Conservation (phyloP, 2,113 vertebrate species). For the Oryzias melastigma region DNA sequence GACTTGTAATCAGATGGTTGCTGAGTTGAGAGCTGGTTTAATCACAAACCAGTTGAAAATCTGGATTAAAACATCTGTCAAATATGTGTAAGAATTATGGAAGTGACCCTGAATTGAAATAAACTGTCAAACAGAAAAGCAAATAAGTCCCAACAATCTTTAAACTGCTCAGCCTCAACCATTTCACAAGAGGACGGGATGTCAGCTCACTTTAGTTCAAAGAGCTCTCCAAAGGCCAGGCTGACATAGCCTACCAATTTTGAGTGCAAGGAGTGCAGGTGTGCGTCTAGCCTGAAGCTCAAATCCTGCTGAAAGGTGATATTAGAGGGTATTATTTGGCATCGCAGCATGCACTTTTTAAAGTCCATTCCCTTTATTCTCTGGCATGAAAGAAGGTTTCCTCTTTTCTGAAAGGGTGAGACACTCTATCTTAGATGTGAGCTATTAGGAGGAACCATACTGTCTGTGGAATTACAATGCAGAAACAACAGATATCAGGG, state of each 20-base stretch:
- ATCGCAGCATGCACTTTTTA: constrained; percentile 56
- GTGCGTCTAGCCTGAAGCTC: constrained; percentile 54
- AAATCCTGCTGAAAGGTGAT: constrained; percentile 65
- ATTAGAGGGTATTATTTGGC: constrained; percentile 63
- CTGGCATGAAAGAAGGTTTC: constrained; percentile 15
- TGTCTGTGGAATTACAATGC: too few relatives aligned
- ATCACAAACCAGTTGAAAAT: too few relatives aligned
- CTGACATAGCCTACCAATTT: constrained; percentile 52
- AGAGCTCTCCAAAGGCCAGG: constrained; percentile 37
- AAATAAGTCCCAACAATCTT: neutral
- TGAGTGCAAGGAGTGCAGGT: constrained; percentile 61
- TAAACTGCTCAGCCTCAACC: constrained; percentile 4
- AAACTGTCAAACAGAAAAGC: neutral
- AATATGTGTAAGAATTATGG: too few relatives aligned
- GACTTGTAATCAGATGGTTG: too few relatives aligned
- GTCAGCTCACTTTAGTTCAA: constrained; percentile 43
- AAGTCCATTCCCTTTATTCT: constrained; percentile 40
- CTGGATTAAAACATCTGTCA: neutral
- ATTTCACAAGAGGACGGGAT: constrained; percentile 27
- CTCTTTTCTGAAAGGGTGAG: constrained; percentile 4
- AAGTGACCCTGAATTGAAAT: too few relatives aligned
- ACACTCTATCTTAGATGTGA: too few relatives aligned
- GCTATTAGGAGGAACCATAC: too few relatives aligned
- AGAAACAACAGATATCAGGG: too few relatives aligned
- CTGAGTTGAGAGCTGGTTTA: too few relatives aligned